Conservation (phyloP, 2,113 vertebrate genomes). For the Eupsittula cactorum region DNA sequence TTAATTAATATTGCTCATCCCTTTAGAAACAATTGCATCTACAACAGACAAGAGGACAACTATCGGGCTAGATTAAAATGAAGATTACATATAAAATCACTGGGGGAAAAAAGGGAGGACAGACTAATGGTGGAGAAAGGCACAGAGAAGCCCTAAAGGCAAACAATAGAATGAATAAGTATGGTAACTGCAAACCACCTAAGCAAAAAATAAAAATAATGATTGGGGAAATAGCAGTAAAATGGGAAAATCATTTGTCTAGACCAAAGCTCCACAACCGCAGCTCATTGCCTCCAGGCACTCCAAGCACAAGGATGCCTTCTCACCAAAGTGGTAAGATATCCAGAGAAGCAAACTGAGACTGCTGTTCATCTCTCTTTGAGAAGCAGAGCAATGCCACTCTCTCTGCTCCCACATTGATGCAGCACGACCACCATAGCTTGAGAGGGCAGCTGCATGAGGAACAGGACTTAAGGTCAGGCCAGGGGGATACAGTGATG, state of each 20-base stretch:
- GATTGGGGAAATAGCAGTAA: constrained; percentile 29
- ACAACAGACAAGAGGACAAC: constrained; percentile 12
- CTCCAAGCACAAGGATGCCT: not conserved
- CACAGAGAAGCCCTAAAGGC: constrained; percentile 45
- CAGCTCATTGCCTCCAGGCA: constrained; percentile 3
- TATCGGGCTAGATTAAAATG: constrained; percentile 39
- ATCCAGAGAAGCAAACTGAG: not conserved
- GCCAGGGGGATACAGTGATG: not conserved
- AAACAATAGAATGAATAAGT: constrained; percentile 44
- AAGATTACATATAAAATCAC: constrained; percentile 51
- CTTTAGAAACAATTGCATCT: not conserved
- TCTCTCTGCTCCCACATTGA: not conserved
- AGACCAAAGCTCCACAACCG: not conserved
- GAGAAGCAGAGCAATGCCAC: not conserved
- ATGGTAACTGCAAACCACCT: constrained; percentile 44
- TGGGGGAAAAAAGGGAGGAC: not conserved
- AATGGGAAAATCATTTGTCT: constrained; percentile 28
- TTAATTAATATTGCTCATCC: constrained; percentile 1
- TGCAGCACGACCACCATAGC: not conserved
- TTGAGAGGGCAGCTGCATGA: not conserved
- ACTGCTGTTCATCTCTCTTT: not conserved
- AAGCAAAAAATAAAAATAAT: constrained; percentile 59
- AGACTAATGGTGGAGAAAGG: constrained; percentile 53
- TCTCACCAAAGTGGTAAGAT: not conserved
- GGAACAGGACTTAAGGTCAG: not conserved